Evolutionary conservation across 1,140 invertebrate genomes (phyloP).

Genomic region (Hylaeus volcanicus): DNA sequence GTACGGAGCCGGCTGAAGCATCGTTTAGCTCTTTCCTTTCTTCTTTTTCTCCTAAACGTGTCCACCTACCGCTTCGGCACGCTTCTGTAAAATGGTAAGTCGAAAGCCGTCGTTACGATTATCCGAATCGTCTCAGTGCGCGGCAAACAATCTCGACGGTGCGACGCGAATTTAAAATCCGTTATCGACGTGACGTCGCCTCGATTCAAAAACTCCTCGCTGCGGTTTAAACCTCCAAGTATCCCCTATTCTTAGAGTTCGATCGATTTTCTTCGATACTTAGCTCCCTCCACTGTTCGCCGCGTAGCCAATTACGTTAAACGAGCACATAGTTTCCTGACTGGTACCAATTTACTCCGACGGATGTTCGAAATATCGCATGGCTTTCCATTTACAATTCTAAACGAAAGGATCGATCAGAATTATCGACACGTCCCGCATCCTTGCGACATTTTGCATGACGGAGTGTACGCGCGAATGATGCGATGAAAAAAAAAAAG

Average conservation of each 20-base stretch:
- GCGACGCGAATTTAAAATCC: neutral
- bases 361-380: neutral
- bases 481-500: neutral
- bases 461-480: neutral
- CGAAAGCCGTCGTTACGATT: neutral
- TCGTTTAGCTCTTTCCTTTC: conserved; percentile 53
- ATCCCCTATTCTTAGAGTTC: neutral
- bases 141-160: neutral
- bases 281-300: neutral
- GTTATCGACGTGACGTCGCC: neutral
- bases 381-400: neutral
- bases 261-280: neutral
- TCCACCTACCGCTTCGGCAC: conserved; percentile 34
- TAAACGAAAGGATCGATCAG: neutral
- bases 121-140: neutral
- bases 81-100: conserved; percentile 71
- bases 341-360: neutral
- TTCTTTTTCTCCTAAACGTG: conserved; percentile 33
- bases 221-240: neutral
- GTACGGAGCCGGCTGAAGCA: conserved; percentile 74
- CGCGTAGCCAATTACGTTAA: no score
- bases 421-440: conserved; percentile 1
- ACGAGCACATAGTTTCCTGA: neutral
- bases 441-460: neutral
- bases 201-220: neutral